phyloP scores from a whole-genome alignment of 2,113 vertebrate genomes.

The Ornithorhynchus anatinus region DNA sequence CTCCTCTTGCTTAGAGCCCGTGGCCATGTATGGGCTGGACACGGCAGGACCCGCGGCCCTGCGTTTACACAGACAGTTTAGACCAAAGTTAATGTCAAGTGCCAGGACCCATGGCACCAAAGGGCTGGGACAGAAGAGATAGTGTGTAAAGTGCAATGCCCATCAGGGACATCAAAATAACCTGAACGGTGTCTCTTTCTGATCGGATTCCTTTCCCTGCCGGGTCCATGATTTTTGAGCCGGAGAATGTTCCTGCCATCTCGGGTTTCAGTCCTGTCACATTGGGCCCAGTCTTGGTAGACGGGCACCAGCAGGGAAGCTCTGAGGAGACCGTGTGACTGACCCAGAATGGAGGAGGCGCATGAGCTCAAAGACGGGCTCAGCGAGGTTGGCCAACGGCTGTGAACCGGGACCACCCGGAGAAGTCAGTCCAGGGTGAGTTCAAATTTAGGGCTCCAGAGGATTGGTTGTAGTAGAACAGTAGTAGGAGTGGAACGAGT shows the following conservation, averaged over 20 bases:
- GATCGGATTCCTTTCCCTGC: constrained; percentile 59
- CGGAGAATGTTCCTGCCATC: constrained; percentile 65
- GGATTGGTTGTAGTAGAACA: no score
- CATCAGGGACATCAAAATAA: constrained; percentile 58
- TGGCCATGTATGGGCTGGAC: fast-evolving
- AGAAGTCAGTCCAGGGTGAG: fast-evolving
- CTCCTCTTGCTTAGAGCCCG: background rate
- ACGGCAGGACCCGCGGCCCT: background rate
- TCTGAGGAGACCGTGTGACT: constrained; percentile 45
- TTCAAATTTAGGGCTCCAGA: no score
- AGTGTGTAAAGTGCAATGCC: constrained; percentile 12
- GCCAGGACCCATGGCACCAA: constrained; percentile 31
- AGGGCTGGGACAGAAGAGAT: background rate
- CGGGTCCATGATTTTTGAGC: constrained; percentile 55
- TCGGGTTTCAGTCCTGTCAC: constrained; percentile 66
- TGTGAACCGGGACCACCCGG: background rate
- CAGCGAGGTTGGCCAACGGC: constrained; percentile 38
- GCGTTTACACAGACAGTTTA: constrained; percentile 13
- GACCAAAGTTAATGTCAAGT: background rate
- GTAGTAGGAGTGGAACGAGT: no score
- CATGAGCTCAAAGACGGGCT: constrained; percentile 64
- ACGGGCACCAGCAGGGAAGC: background rate
- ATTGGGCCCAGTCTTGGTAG: constrained; percentile 56
- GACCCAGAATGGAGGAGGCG: constrained; percentile 63
- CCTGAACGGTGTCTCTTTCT: constrained; percentile 37